Percentiles rank a stretch among this genome's conserved stretches.
Conservation (phyloP, 1,140 invertebrate genomes). For the Teleopsis dalmanni region DNA sequence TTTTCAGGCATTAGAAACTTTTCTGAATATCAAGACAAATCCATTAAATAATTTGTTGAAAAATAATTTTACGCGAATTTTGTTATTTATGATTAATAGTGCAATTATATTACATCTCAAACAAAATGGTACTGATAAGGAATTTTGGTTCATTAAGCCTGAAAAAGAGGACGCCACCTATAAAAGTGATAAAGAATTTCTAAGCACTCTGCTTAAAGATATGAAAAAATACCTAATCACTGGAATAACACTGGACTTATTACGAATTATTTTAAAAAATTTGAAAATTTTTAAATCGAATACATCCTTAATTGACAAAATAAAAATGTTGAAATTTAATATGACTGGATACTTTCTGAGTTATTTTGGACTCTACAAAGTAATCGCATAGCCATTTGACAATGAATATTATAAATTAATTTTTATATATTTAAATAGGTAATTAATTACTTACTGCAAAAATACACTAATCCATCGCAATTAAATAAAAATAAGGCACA, state of each 20-base stretch:
- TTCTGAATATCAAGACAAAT: not conserved
- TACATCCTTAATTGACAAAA: not conserved
- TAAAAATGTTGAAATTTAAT: slow-evolving; percentile 2
- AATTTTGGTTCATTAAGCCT: slow-evolving; percentile 25
- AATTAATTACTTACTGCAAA: too few relatives aligned
- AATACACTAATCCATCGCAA: too few relatives aligned
- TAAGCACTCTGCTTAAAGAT: not conserved
- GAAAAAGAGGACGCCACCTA: not conserved
- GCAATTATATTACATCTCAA: slow-evolving; percentile 21
- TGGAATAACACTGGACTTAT: slow-evolving; percentile 2
- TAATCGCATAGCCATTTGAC: not conserved
- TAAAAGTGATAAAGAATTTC: slow-evolving; percentile 1
- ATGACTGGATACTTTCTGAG: slow-evolving; percentile 2
- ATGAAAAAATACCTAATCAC: not conserved
- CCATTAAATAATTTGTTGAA: not conserved
- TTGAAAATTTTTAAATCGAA: not conserved
- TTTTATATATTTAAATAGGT: too few relatives aligned
- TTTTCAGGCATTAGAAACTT: slow-evolving; percentile 3
- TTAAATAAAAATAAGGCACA: too few relatives aligned
- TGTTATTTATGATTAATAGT: slow-evolving; percentile 25
- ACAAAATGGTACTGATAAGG: slow-evolving; percentile 13
- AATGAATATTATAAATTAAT: too few relatives aligned
- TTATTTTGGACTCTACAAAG: slow-evolving; percentile 1
- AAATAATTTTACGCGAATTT: slow-evolving; percentile 12
- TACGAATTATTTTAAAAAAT: not conserved